Evolutionary conservation across 2,888 invertebrate species (phyloP).

Genomic region (Hydropsyche betteni): DNA sequence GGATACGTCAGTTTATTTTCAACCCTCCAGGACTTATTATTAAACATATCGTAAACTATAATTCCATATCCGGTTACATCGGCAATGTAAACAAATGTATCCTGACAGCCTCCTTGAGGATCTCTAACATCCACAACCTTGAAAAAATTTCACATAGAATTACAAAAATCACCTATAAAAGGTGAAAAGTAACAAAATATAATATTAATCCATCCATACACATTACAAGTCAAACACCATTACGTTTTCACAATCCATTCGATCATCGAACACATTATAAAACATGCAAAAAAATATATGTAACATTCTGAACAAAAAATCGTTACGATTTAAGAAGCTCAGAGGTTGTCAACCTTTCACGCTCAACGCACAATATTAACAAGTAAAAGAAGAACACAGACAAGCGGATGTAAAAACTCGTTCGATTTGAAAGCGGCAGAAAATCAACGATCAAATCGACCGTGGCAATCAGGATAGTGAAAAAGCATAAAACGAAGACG

Average conservation of each 20-base stretch:
- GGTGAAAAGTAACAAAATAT: not conserved
- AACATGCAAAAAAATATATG: too few relatives aligned
- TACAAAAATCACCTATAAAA: not conserved
- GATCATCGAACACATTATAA: too few relatives aligned
- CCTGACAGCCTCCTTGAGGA: conserved; percentile 60
- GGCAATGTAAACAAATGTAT: conserved; percentile 74
- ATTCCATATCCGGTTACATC: conserved; percentile 72
- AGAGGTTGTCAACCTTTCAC: conserved; percentile 21
- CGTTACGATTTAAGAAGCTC: not conserved
- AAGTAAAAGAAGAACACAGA: not conserved
- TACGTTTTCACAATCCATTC: too few relatives aligned
- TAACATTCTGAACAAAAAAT: not conserved
- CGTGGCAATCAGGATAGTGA: too few relatives aligned
- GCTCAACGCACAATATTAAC: conserved; percentile 19
- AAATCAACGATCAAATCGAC: too few relatives aligned
- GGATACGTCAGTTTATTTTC: conserved; percentile 73
- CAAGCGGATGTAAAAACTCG: too few relatives aligned
- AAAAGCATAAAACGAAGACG: too few relatives aligned
- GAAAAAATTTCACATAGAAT: conserved; percentile 27
- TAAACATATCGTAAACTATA: conserved; percentile 70
- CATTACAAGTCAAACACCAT: too few relatives aligned
- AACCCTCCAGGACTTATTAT: conserved; percentile 69
- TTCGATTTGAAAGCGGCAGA: too few relatives aligned
- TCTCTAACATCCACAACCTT: conserved; percentile 70
- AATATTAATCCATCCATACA: not conserved